phyloP scores from a whole-genome alignment of 2,888 invertebrate species.

The Tenthredo distinguenda region DNA sequence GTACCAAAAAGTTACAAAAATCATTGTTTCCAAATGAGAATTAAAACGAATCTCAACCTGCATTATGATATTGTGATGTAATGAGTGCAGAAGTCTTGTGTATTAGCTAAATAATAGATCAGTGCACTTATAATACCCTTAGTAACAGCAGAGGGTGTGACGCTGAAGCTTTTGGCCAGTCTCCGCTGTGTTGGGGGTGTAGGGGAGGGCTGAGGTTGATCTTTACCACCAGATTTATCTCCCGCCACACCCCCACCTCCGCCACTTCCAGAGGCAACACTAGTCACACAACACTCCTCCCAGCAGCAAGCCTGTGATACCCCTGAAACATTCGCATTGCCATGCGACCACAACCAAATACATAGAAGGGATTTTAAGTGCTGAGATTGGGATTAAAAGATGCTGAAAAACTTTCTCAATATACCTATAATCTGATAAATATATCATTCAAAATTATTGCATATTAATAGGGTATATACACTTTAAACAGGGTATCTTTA shows the following conservation, averaged over 20 bases:
- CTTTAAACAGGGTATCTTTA: too few relatives aligned
- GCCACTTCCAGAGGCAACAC: conserved; percentile 67
- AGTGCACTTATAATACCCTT: conserved; percentile 79
- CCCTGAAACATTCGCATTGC: conserved; percentile 66
- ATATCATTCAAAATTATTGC: too few relatives aligned
- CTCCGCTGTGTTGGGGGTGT: conserved; percentile 93
- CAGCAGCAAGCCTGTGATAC: conserved; percentile 77
- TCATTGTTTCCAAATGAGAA: background rate
- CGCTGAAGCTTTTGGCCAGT: conserved; percentile 95
- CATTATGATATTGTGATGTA: background rate
- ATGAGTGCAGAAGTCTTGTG: background rate
- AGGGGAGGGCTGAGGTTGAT: conserved; percentile 83
- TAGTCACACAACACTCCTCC: conserved; percentile 76
- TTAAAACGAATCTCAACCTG: background rate
- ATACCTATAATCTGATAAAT: too few relatives aligned
- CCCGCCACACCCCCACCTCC: conserved; percentile 71
- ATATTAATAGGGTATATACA: too few relatives aligned
- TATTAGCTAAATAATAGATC: conserved; percentile 33
- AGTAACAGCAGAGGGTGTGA: conserved; percentile 85
- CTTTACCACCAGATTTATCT: conserved; percentile 72
- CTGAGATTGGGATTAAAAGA: background rate
- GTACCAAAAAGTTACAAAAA: conserved; percentile 18
- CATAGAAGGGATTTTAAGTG: conserved; percentile 3
- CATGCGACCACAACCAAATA: conserved; percentile 71
- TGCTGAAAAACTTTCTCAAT: too few relatives aligned